Percentiles rank a stretch among this genome's conserved stretches.
Evolutionary conservation across 2,797 vertebrate species (phyloP).

Genomic region (Amphiprion clarkii): DNA sequence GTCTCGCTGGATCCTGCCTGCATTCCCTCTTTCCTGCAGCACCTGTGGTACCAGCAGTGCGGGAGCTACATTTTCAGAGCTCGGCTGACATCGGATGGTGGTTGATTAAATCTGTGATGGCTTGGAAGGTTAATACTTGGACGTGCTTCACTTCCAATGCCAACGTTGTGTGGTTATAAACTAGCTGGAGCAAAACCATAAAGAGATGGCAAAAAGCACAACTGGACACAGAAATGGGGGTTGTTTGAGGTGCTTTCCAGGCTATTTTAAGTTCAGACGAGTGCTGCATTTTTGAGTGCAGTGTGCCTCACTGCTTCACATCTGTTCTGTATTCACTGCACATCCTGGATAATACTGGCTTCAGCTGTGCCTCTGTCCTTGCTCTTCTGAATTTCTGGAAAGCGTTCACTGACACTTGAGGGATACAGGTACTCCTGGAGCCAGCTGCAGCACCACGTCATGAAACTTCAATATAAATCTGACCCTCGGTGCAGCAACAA

Average conservation of each 20-base stretch:
- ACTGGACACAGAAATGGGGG: conserved; percentile 38
- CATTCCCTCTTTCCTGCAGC: conserved; percentile 24
- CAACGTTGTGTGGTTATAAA: not conserved
- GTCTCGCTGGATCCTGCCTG: conserved; percentile 12
- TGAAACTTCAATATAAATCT: conserved; percentile 2
- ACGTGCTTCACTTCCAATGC: conserved; percentile 27
- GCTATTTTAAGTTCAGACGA: conserved; percentile 14
- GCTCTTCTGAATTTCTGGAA: not conserved
- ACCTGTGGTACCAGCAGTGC: conserved; percentile 40
- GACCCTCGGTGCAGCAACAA: not conserved
- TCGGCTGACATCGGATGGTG: conserved; percentile 5
- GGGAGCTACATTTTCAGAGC: not conserved
- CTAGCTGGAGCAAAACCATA: conserved; percentile 12
- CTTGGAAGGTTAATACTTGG: conserved; percentile 34
- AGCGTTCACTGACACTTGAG: conserved; percentile 24
- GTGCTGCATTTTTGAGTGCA: not conserved
- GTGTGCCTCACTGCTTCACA: not conserved
- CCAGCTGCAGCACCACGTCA: not conserved
- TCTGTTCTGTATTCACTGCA: not conserved
- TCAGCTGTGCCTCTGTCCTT: not conserved
- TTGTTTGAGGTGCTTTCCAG: conserved; percentile 1
- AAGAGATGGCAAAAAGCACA: conserved; percentile 22
- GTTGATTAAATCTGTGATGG: conserved; percentile 21
- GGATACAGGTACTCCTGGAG: not conserved
- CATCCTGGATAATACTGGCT: not conserved